phyloP scores from a whole-genome alignment of 1,140 invertebrate genomes.

The Bombus confusus region DNA sequence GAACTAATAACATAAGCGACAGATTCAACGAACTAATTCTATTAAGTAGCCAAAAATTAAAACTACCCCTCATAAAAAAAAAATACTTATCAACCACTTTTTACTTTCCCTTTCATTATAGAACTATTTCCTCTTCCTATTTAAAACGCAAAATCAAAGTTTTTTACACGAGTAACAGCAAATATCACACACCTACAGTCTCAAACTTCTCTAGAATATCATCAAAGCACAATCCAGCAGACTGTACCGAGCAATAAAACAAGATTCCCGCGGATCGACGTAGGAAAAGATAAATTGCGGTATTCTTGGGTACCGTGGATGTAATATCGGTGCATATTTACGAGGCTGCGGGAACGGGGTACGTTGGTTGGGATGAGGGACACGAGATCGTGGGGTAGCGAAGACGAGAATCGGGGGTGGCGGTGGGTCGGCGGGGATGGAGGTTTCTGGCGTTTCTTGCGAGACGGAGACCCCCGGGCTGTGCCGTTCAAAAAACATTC shows the following conservation, averaged over 20 bases:
- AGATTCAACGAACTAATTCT: too few relatives aligned
- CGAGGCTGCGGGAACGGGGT: constrained; percentile 52
- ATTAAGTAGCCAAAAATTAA: too few relatives aligned
- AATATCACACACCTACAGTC: neutral
- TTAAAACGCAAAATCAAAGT: neutral
- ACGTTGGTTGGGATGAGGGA: constrained; percentile 33
- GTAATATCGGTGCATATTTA: constrained; percentile 77
- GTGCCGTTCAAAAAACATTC: constrained; percentile 80
- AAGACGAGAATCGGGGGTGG: constrained; percentile 43
- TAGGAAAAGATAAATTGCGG: constrained; percentile 74
- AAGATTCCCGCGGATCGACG: constrained; percentile 68
- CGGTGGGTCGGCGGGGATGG: constrained; percentile 31
- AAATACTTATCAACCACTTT: too few relatives aligned
- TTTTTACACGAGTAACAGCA: too few relatives aligned
- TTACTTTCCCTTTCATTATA: too few relatives aligned
- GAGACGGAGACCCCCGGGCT: constrained; percentile 72
- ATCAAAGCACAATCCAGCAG: too few relatives aligned
- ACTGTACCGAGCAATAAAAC: constrained; percentile 61
- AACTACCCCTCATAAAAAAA: too few relatives aligned
- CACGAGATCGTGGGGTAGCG: constrained; percentile 53
- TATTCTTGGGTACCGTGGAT: constrained; percentile 64
- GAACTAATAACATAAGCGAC: too few relatives aligned
- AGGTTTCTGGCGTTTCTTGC: constrained; percentile 68
- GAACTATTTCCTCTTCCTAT: neutral
- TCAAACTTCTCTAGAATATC: neutral